Evolutionary conservation across 2,113 vertebrate genomes (phyloP), one percentile per base, ranked within the genome.

Genomic region (Dromiciops gliroides): DNA sequence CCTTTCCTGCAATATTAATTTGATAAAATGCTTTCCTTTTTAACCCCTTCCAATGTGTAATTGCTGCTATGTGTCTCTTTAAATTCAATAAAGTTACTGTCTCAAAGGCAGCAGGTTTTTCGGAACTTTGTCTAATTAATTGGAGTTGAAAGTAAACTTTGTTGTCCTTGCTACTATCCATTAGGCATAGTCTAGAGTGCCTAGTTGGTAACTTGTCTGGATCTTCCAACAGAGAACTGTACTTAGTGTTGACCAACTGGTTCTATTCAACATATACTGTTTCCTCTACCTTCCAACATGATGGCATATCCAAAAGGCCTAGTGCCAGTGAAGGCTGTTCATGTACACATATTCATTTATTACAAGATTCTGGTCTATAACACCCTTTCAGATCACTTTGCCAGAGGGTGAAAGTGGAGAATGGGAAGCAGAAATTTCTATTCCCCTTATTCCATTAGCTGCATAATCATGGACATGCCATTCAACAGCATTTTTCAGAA

Each of bases 31-130:
- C 94, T 99, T 98, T 97, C 97, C 98, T 96, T 98, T 98, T 98
- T 90, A 98, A 97, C 98, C 97, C 97, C 95, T 51, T 97, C n/a
- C 47, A 37, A 97, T 98, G n/a, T n/a, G n/a, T n/a, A n/a, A n/a
- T n/a, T n/a, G 99, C 99, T 99, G 99, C 99, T 99, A 99, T 96
- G 97, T 98, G 95, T 98, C 89, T 98, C 96, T 98, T 93, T 98
- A 97, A 95, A 98, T 99, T 99, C 98, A 99, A 99, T 99, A 99
- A 99, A 99, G 98, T 97, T 97, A 93, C 98, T 99, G 98, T 99
- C 98, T 97, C 50, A 96, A 97, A 97, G 98, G 98, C 98, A 98
- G 98, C 98, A 97, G 96, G 95, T 95, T 98, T 97, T 96, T 97
- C 95, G 91, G 96, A 94, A 93, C 90, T 25, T 23, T 51, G 90